Percentiles rank a stretch among this genome's conserved stretches.
These are phyloP conservation scores for Lepus europaeus DNA, from an alignment of 2,113 vertebrate species.

Conservation along the genomic window DNA sequence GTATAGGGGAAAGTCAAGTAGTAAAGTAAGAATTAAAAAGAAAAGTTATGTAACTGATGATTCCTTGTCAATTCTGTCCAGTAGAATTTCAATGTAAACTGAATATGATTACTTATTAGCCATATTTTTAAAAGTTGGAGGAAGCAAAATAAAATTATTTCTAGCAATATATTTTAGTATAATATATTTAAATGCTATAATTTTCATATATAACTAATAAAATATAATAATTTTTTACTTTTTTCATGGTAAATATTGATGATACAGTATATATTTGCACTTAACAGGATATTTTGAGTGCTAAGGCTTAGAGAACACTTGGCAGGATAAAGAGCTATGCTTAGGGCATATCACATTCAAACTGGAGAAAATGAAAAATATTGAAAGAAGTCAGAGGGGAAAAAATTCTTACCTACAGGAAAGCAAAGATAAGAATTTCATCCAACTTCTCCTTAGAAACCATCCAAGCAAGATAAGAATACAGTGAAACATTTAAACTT, in stretches of 20 bases:
- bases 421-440: background rate
- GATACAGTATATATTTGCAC: background rate
- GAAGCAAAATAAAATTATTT: background rate
- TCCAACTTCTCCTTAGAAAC: background rate
- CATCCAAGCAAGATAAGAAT: background rate
- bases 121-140: background rate
- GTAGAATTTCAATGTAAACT: background rate
- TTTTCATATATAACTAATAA: background rate
- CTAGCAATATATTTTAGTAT: background rate
- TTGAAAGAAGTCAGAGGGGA: background rate
- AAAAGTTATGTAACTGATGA: background rate
- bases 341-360: background rate
- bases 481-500: background rate
- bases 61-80: background rate
- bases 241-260: background rate
- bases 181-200: background rate
- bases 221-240: background rate
- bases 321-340: background rate
- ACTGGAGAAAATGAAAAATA: background rate
- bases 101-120: background rate
- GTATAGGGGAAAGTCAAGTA: background rate
- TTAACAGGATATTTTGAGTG: background rate
- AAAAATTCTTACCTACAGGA: background rate
- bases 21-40: background rate
- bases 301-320: background rate